phyloP scores from a whole-genome alignment of 92 coral and sea anemone species.

The Anthopleura xanthogrammica region DNA sequence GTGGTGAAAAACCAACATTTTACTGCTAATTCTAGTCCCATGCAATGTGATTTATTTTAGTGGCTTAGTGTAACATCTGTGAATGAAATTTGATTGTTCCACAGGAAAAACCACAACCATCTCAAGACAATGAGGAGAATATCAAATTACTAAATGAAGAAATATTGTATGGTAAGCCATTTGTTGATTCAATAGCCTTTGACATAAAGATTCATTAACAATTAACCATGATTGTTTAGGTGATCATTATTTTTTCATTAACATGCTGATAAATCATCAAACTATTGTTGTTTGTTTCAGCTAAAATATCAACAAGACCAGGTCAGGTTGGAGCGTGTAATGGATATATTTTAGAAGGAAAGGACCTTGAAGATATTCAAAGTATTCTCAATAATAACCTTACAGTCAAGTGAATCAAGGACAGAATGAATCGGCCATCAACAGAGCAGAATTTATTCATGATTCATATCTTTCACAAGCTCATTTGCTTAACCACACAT shows the following conservation, averaged over 20 bases:
- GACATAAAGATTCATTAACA: background rate
- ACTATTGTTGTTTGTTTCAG: slow-evolving; percentile 39
- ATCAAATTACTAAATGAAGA: background rate
- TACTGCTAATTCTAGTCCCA: too few relatives aligned
- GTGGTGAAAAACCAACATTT: background rate
- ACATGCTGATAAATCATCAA: background rate
- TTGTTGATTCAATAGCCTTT: background rate
- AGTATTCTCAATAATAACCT: background rate
- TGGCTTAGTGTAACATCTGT: background rate
- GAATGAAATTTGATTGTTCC: background rate
- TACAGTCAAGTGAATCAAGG: slow-evolving; percentile 6
- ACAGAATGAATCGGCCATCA: background rate
- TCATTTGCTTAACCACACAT: background rate
- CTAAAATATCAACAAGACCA: slow-evolving; percentile 87
- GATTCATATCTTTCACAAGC: background rate
- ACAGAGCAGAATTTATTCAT: background rate
- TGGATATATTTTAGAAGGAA: slow-evolving; percentile 92
- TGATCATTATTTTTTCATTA: background rate
- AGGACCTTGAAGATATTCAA: slow-evolving; percentile 46
- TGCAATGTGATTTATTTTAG: background rate
- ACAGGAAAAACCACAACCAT: background rate
- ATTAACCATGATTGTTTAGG: background rate
- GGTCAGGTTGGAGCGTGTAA: slow-evolving; percentile 95
- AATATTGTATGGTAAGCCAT: slow-evolving; percentile 5
- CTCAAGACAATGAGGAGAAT: slow-evolving; percentile 1